These are phyloP conservation scores for Sarcophilus harrisii DNA, from an alignment of 2,797 vertebrate species.

Conservation along the genomic window DNA sequence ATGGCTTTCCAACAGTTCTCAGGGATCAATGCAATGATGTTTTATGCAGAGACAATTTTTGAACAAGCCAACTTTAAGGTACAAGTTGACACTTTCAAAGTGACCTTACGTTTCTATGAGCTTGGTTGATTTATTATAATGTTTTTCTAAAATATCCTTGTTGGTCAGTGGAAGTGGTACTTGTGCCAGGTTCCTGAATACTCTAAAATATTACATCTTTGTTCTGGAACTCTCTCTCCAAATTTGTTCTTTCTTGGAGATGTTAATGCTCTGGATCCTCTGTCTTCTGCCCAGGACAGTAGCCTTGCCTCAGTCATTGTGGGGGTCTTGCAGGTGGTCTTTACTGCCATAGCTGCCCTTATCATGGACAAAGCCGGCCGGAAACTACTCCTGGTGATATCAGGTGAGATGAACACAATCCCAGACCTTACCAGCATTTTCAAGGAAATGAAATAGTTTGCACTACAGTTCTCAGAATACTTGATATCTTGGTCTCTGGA, in stretches of 20 bases:
- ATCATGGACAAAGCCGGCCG: constrained; percentile 94
- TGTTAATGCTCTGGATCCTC: background rate
- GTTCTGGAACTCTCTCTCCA: background rate
- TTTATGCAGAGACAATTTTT: constrained; percentile 94
- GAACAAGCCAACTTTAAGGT: constrained; percentile 93
- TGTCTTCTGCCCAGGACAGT: constrained; percentile 86
- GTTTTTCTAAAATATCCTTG: background rate
- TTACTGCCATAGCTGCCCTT: constrained; percentile 91
- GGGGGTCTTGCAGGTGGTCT: constrained; percentile 91
- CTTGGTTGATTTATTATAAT: background rate
- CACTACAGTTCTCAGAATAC: background rate
- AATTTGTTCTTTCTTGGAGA: background rate
- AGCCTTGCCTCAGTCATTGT: constrained; percentile 91
- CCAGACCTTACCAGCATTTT: background rate
- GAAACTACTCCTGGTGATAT: constrained; percentile 91
- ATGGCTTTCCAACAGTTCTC: constrained; percentile 96
- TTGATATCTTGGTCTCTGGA: background rate
- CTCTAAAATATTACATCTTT: background rate
- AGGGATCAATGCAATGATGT: constrained; percentile 96
- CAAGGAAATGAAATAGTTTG: background rate
- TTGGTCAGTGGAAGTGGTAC: background rate
- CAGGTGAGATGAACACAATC: constrained; percentile 85
- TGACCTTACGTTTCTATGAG: background rate
- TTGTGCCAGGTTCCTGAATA: background rate
- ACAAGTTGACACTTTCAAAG: constrained; percentile 13